phyloP scores from a whole-genome alignment of 2,113 vertebrate genomes.

The Electrona antarctica region DNA sequence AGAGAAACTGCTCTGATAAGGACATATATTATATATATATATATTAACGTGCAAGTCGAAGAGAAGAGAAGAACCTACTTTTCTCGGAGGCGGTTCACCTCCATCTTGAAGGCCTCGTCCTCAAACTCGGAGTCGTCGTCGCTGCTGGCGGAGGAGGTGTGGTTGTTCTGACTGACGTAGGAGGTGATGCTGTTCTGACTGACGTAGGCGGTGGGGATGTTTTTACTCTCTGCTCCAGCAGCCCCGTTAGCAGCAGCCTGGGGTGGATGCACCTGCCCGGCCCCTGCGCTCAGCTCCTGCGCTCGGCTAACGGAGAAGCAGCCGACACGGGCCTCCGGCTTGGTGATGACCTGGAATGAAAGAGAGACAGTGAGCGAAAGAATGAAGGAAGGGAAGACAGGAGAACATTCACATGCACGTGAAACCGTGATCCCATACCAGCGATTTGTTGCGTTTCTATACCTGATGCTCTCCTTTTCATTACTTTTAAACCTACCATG shows the following conservation, averaged over 20 bases:
- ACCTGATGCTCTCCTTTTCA: too few species aligned
- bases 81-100: constrained; percentile 87
- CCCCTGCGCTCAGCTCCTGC: constrained; percentile 77
- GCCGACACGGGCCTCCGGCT: constrained; percentile 82
- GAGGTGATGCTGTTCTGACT: constrained; percentile 95
- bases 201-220: constrained; percentile 70
- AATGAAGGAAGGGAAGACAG: not conserved
- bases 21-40: too few species aligned
- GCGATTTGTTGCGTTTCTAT: too few species aligned
- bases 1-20: too few species aligned
- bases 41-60: too few species aligned
- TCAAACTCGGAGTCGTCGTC: constrained; percentile 98
- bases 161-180: constrained; percentile 86
- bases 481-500: too few species aligned
- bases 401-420: not conserved
- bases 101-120: constrained; percentile 93
- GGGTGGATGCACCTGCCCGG: constrained; percentile 64
- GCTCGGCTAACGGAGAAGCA: constrained; percentile 89
- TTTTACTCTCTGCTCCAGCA: constrained; percentile 44
- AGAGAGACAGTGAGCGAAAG: not conserved
- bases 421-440: too few species aligned
- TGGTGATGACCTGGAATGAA: constrained; percentile 81
- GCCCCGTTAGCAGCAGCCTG: constrained; percentile 60
- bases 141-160: constrained; percentile 94
- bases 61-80: constrained; percentile 77